Evolutionary conservation across 2,797 vertebrate species (phyloP).

Genomic region (Gambusia yucatana): DNA sequence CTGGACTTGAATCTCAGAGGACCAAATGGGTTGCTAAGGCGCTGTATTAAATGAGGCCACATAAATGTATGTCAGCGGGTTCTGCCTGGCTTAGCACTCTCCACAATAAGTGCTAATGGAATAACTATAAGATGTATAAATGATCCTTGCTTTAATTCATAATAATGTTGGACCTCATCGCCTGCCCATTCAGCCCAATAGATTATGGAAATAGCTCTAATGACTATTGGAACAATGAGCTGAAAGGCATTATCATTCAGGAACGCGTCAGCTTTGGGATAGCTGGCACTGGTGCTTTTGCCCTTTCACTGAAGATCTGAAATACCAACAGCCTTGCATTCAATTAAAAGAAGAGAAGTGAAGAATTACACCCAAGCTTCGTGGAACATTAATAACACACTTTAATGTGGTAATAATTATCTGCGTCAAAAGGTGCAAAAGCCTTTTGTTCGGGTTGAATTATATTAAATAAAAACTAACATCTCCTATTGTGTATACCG

Average conservation of each 20-base stretch:
- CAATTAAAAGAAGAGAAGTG: slow-evolving; percentile 46
- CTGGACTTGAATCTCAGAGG: slow-evolving; percentile 48
- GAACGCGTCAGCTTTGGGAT: slow-evolving; percentile 47
- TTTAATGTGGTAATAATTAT: slow-evolving; percentile 40
- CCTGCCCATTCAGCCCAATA: slow-evolving; percentile 69
- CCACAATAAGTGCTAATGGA: slow-evolving; percentile 65
- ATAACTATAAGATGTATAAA: slow-evolving; percentile 70
- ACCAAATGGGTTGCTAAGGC: slow-evolving; percentile 38
- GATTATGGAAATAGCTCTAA: slow-evolving; percentile 74
- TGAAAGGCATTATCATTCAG: slow-evolving; percentile 72
- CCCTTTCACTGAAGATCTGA: slow-evolving; percentile 46
- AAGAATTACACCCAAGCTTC: slow-evolving; percentile 21
- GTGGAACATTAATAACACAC: slow-evolving; percentile 23
- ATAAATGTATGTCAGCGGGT: slow-evolving; percentile 66
- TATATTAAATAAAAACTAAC: slow-evolving; percentile 24
- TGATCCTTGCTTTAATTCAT: slow-evolving; percentile 71
- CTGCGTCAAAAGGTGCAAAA: slow-evolving; percentile 18
- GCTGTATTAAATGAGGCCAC: slow-evolving; percentile 57
- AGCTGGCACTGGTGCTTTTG: slow-evolving; percentile 38
- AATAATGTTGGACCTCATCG: slow-evolving; percentile 67
- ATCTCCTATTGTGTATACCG: neutral
- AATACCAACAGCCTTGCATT: slow-evolving; percentile 50
- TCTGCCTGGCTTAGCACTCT: slow-evolving; percentile 56
- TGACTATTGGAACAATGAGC: slow-evolving; percentile 74
- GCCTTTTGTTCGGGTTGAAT: slow-evolving; percentile 11